Conservation (phyloP, 2,113 vertebrate genomes). For the Spea bombifrons region DNA sequence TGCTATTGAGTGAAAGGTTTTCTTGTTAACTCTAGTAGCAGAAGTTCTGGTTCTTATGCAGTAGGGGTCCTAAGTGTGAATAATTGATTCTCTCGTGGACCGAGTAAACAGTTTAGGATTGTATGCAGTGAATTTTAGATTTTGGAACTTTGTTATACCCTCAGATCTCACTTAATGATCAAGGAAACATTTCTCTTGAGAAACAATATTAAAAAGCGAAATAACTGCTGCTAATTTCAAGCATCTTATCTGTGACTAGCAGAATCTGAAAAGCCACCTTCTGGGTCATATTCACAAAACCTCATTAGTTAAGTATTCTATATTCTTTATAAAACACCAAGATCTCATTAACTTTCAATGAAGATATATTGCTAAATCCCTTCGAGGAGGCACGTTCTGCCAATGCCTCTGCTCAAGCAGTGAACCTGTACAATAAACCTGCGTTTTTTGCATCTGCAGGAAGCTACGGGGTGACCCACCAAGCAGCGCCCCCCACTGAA, state of each 20-base stretch:
- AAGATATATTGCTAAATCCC: conserved; percentile 13
- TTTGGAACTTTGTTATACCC: background rate
- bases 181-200: conserved; percentile 16
- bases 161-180: conserved; percentile 27
- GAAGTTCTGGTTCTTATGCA: too few relatives aligned
- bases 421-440: too few relatives aligned
- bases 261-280: conserved; percentile 30
- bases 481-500: too few relatives aligned
- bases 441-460: too few relatives aligned
- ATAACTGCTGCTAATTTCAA: conserved; percentile 18
- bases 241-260: conserved; percentile 29
- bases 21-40: too few relatives aligned
- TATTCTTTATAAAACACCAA: conserved; percentile 27
- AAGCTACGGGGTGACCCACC: too few relatives aligned
- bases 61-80: too few relatives aligned
- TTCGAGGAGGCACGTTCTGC: background rate
- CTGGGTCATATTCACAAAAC: conserved; percentile 25
- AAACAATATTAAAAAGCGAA: conserved; percentile 36
- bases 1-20: too few relatives aligned
- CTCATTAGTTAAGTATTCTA: conserved; percentile 37
- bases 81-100: background rate
- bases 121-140: background rate
- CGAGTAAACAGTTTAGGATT: background rate
- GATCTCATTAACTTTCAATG: conserved; percentile 35
- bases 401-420: too few relatives aligned